Base-by-base conservation (phyloP, 2,888 invertebrate species). In the Lissocephala sabroskyi region DNA sequence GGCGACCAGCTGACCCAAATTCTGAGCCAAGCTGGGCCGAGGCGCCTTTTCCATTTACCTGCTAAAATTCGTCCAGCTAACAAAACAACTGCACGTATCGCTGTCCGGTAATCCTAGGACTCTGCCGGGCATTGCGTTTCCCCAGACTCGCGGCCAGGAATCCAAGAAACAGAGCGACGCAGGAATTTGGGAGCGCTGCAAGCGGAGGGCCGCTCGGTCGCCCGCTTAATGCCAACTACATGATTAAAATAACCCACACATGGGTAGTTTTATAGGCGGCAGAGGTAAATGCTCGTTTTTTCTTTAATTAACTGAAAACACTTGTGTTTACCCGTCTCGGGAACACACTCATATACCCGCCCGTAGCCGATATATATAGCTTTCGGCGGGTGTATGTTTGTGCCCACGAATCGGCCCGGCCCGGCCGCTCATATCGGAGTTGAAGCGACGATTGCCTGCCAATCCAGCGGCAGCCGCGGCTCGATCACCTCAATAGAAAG, bases 261-360 rank as follows among this genome's bases (percentile, higher is more conserved):
- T 10, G 10, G 43, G 36, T 45, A 48, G 11, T 40, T 14, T 40
- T 28, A 35, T 35, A 35, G 35, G 16, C 16, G 1, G 10, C 13
- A 14, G 14, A 10, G 23, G 23, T 35, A 35, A 16, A 35, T 35
- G 16, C 35, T 16, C 17, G 16, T 41, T 49, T 49, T 47, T 59
- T 65, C 65, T 67, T 65, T 63, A 71, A 74, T 74, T 75, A 74
- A 65, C 46, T 52, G 49, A 77, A 77, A 77, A 77, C 76, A 76
- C 76, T 74, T 78, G 78, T 77, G 75, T 73, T 65, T 67, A 70
- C 59, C 62, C 66, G 52, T 53, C 56, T 61, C 60, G 50, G 56
- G 66, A 59, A 66, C 56, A 68, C 53, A 61, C 39, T 18, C 48
- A 47, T 45, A 46, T 50, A 52, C 32, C 28, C 29, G 32, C 32